These are phyloP conservation scores for Spodoptera litura DNA, from an alignment of 1,140 invertebrate genomes.

Conservation along the genomic window DNA sequence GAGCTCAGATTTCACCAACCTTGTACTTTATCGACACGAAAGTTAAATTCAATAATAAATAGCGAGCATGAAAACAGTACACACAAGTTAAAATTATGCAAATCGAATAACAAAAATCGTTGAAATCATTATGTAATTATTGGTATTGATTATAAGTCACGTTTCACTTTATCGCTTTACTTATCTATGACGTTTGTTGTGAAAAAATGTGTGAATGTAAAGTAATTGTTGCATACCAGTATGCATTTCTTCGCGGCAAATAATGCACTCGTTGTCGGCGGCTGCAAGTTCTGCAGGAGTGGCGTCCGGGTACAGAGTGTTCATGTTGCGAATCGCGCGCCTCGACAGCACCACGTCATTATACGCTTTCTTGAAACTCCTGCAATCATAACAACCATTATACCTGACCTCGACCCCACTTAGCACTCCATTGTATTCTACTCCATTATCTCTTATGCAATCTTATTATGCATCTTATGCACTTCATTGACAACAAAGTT, in stretches of 20 bases:
- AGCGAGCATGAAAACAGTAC: not conserved
- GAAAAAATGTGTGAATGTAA: too few relatives aligned
- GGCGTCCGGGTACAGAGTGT: slow-evolving; percentile 98
- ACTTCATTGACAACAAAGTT: too few relatives aligned
- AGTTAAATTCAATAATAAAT: slow-evolving; percentile 33
- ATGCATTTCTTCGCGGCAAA: slow-evolving; percentile 97
- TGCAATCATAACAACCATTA: slow-evolving; percentile 68
- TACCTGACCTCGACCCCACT: not conserved
- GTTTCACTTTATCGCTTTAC: slow-evolving; percentile 21
- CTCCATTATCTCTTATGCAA: too few relatives aligned
- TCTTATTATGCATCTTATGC: too few relatives aligned
- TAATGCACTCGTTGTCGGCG: slow-evolving; percentile 99
- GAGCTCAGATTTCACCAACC: slow-evolving; percentile 46
- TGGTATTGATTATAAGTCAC: slow-evolving; percentile 5
- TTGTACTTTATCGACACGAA: slow-evolving; percentile 48
- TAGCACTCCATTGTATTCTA: not conserved
- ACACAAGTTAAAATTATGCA: not conserved
- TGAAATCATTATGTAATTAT: slow-evolving; percentile 8
- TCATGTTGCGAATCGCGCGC: slow-evolving; percentile 99
- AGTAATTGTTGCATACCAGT: slow-evolving; percentile 76
- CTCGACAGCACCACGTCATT: slow-evolving; percentile 99
- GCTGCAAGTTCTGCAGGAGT: slow-evolving; percentile 96
- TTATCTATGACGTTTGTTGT: not conserved
- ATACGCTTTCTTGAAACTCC: slow-evolving; percentile 98
- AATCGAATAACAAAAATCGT: not conserved